These are phyloP conservation scores for Plemyria rubiginata DNA, from an alignment of 2,888 invertebrate species.

Conservation along the genomic window DNA sequence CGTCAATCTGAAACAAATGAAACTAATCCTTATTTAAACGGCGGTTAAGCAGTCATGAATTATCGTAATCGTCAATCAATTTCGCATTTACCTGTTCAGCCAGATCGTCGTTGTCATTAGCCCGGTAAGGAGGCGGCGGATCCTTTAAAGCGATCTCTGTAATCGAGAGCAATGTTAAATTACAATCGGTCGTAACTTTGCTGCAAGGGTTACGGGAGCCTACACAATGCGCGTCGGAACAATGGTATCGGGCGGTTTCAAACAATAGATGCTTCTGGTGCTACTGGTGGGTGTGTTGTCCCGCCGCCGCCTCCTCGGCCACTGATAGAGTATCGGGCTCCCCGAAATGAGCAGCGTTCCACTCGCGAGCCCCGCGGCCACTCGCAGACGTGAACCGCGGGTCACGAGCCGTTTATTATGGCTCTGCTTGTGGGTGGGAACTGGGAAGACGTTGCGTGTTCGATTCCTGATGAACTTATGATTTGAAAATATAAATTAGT, in stretches of 20 bases:
- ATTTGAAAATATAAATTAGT: neutral
- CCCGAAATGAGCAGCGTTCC: slow-evolving; percentile 33
- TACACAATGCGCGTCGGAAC: slow-evolving; percentile 61
- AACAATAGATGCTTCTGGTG: slow-evolving; percentile 22
- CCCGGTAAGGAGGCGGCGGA: slow-evolving; percentile 74
- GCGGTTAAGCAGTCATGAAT: neutral
- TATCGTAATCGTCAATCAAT: slow-evolving; percentile 32
- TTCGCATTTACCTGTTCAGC: slow-evolving; percentile 54
- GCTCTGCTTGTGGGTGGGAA: slow-evolving; percentile 9
- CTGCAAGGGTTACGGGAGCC: slow-evolving; percentile 59
- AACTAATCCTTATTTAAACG: slow-evolving; percentile 7
- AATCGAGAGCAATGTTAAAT: slow-evolving; percentile 33
- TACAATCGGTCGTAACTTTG: slow-evolving; percentile 60
- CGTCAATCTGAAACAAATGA: slow-evolving; percentile 51
- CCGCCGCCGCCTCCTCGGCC: slow-evolving; percentile 53
- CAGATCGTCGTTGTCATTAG: slow-evolving; percentile 58
- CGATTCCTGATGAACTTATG: slow-evolving; percentile 11
- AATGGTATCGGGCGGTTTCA: slow-evolving; percentile 44
- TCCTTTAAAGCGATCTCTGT: slow-evolving; percentile 74
- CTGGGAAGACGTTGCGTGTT: slow-evolving; percentile 15
- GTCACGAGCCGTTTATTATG: slow-evolving; percentile 34
- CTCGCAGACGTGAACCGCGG: slow-evolving; percentile 48
- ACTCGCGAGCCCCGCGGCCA: slow-evolving; percentile 53
- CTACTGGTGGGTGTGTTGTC: slow-evolving; percentile 35
- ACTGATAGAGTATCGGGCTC: slow-evolving; percentile 49